A percentile compares a stretch with the other conserved stretches of the same genome.
Evolutionary conservation across 2,113 vertebrate genomes (phyloP).

Genomic region (Budorcas taxicolor): DNA sequence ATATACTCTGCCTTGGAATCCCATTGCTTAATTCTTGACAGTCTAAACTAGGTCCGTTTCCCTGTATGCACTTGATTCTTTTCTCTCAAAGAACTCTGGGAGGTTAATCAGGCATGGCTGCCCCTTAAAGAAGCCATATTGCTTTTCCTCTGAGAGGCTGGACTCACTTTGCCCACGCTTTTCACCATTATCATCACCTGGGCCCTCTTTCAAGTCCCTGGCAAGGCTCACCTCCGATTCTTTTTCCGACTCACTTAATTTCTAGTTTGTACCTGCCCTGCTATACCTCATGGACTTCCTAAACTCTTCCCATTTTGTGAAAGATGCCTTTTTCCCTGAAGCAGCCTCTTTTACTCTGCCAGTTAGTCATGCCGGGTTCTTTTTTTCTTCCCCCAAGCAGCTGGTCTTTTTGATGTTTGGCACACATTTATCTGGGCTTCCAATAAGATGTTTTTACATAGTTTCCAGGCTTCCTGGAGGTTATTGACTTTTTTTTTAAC

Average conservation of each 20-base stretch:
- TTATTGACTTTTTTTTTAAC: constrained; percentile 67
- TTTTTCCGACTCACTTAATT: not conserved
- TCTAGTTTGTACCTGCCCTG: constrained; percentile 43
- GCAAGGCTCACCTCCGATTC: not conserved
- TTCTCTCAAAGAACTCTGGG: not conserved
- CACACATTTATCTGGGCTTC: constrained; percentile 73
- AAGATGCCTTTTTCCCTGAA: constrained; percentile 51
- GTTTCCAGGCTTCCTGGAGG: constrained; percentile 70
- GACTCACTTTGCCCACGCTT: not conserved
- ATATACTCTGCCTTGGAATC: not conserved
- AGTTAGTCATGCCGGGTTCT: constrained; percentile 63
- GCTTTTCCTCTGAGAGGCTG: not conserved
- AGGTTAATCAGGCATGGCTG: not conserved
- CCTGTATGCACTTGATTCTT: not conserved
- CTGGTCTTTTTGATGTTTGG: constrained; percentile 75
- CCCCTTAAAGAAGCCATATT: not conserved
- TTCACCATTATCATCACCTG: not conserved
- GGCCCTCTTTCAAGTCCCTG: not conserved
- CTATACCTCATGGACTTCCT: not conserved
- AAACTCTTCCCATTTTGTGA: constrained; percentile 44
- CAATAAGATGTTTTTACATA: constrained; percentile 75
- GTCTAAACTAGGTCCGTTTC: not conserved
- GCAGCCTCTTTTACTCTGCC: constrained; percentile 57
- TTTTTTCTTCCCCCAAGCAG: constrained; percentile 62
- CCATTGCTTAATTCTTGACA: not conserved